Evolutionary conservation across 2,113 vertebrate species (phyloP).

Genomic region (Calidris pugnax): DNA sequence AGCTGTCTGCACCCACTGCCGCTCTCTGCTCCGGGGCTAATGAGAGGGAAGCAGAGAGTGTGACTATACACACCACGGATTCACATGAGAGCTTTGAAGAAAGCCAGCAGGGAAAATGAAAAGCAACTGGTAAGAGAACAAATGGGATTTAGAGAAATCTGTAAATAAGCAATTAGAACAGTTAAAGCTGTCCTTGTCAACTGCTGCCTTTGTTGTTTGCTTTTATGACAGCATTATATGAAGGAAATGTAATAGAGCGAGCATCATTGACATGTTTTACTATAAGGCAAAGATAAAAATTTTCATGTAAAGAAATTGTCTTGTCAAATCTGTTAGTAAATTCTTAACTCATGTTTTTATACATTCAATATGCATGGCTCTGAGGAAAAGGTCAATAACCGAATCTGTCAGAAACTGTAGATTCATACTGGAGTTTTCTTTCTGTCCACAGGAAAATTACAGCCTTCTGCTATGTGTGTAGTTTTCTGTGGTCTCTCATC

Average conservation of each 20-base stretch:
- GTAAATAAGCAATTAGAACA: slow-evolving; percentile 29
- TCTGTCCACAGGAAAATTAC: slow-evolving; percentile 73
- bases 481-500: slow-evolving; percentile 68
- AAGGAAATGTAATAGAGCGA: neutral
- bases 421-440: slow-evolving; percentile 20
- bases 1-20: neutral
- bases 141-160: slow-evolving; percentile 17
- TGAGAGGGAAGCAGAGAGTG: neutral
- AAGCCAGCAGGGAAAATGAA: slow-evolving; percentile 68
- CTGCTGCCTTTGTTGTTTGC: neutral
- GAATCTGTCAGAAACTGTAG: neutral
- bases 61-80: neutral
- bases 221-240: neutral
- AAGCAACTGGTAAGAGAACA: slow-evolving; percentile 75
- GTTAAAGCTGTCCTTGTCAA: neutral
- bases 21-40: neutral
- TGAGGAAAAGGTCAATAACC: slow-evolving; percentile 3
- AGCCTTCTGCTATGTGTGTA: slow-evolving; percentile 60
- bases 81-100: slow-evolving; percentile 39
- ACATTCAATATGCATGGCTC: neutral
- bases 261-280: neutral
- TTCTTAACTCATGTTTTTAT: neutral
- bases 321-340: slow-evolving; percentile 8
- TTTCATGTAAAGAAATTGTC: neutral
- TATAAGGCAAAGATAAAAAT: neutral